These are phyloP conservation scores for Kradibia gibbosae DNA, from an alignment of 1,140 invertebrate species.

Conservation along the genomic window DNA sequence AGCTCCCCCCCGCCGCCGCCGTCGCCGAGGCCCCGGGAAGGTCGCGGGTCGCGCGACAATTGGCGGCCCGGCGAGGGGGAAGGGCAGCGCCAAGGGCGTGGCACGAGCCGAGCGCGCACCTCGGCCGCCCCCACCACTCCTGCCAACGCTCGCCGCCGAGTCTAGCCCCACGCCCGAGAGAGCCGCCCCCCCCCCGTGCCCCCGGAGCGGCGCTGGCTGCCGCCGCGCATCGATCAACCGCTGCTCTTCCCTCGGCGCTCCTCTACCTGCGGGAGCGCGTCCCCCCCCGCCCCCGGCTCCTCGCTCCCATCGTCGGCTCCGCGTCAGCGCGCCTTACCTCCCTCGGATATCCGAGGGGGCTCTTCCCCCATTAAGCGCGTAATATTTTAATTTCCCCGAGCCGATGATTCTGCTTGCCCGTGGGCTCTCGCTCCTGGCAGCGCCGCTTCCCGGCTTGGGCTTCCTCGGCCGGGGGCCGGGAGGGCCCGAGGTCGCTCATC, in stretches of 20 bases:
- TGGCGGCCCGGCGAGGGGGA: neutral
- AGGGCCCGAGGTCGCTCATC: too few relatives aligned
- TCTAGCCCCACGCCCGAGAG: neutral
- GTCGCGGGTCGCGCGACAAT: neutral
- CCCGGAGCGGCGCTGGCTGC: too few relatives aligned
- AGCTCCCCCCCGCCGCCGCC: too few relatives aligned
- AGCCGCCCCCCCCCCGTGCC: neutral
- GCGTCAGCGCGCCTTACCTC: neutral
- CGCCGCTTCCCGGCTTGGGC: too few relatives aligned
- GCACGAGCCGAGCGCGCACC: neutral
- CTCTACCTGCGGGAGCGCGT: neutral
- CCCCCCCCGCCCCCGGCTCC: neutral
- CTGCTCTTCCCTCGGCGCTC: neutral
- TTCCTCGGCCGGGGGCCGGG: too few relatives aligned
- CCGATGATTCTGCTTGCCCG: neutral
- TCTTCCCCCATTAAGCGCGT: neutral
- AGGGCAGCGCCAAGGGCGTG: constrained; percentile 8
- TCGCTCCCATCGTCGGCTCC: neutral
- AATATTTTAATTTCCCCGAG: constrained; percentile 1
- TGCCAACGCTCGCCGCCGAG: neutral
- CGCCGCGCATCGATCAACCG: neutral
- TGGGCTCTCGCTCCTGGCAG: neutral
- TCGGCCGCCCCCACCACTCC: neutral
- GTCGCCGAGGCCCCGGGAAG: neutral
- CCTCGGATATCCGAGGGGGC: neutral